Percentiles rank a stretch among this genome's conserved stretches.
These are phyloP conservation scores for Crocidura indochinensis DNA, from an alignment of 2,797 vertebrate species.

Conservation along the genomic window DNA sequence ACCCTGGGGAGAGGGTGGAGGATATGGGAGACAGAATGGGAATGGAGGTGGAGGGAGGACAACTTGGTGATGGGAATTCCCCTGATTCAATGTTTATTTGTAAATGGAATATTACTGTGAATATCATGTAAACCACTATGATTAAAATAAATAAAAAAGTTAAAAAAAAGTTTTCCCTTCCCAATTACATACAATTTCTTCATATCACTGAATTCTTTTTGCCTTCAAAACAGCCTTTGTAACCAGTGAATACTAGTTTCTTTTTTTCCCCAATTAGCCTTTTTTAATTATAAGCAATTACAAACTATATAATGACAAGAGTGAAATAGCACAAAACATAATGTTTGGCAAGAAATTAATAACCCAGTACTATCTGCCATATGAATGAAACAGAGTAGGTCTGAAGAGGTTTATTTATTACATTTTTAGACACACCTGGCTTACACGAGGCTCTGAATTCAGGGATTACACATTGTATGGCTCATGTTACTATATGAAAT, in stretches of 20 bases:
- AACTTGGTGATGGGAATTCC: no score
- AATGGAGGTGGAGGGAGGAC: no score
- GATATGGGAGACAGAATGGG: no score
- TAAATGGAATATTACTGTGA: no score
- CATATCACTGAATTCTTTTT: background rate
- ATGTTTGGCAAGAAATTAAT: background rate
- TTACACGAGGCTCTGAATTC: no score
- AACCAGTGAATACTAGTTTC: background rate
- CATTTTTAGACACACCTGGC: background rate
- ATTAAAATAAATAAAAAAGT: no score
- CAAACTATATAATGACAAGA: background rate
- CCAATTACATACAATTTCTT: background rate
- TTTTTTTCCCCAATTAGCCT: background rate
- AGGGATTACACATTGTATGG: no score
- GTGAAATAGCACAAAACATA: background rate
- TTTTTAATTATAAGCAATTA: background rate
- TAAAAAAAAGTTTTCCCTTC: background rate
- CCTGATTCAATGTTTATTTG: no score
- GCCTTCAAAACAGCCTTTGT: background rate
- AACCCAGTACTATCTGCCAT: background rate
- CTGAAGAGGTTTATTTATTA: conserved; percentile 10
- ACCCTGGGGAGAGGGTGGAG: no score
- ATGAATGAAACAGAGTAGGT: conserved; percentile 27
- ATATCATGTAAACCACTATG: no score
- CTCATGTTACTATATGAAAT: no score